Base-by-base conservation (phyloP, 2,888 invertebrate species). In the Heliconius erato region DNA sequence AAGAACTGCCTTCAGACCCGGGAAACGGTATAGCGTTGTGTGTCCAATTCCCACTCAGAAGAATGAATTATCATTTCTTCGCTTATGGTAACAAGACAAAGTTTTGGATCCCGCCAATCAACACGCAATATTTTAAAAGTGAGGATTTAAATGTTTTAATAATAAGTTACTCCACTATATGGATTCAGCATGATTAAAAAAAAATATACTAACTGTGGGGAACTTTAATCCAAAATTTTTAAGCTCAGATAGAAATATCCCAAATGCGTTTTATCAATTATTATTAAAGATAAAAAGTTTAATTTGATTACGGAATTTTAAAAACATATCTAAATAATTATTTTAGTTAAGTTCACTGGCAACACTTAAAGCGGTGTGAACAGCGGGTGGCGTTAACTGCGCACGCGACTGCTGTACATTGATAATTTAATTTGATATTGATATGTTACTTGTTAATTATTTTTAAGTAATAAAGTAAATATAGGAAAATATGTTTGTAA, bases 351-450 rank as follows among this genome's bases (percentile, higher is more conserved):
- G 72, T 72, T 72, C 26, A 72, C 72, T 72, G 72, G 72, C 71
- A 72, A 49, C 44, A 72, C 72, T 72, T 72, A 72, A 49, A 49
- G 26, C 72, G 72, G 72, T 49, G 72, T 71, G 40, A 74, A 63
- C 59, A 76, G 76, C 76, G 59, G 59, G 76, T 76, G 76, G 59
- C 32, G 32, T 59, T 76, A 59, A 76, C 59, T 59, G 54, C 74
- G 59, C 74, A 76, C 74, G 74, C 74, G 74, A 76, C 74, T 72
- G 69, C 23, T 11, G n/a, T n/a, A n/a, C n/a, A 26, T 72, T 72
- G 16, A 49, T 72, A 72, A 72, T 72, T 49, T 72, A 72, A 72
- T 72, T 49, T 49, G 49, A 72, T 28, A 72, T 72, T 72, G 72
- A 72, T 72, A 72, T 72, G 49, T 72, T 49, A 72, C 49, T 16